These are phyloP conservation scores for Carcharodon carcharias DNA, from an alignment of 2,797 vertebrate species.

Conservation along the genomic window DNA sequence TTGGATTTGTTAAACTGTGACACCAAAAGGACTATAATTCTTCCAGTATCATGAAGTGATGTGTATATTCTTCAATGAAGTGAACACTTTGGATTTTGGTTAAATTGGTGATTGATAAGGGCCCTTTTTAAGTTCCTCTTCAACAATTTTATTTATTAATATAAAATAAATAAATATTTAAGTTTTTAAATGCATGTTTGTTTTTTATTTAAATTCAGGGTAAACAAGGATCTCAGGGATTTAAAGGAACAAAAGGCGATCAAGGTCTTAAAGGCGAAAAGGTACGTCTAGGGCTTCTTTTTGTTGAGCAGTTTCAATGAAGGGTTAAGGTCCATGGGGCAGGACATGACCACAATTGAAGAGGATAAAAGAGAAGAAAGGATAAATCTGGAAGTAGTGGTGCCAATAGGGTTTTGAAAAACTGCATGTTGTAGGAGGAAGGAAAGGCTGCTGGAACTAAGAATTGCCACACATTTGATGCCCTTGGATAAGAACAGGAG, in stretches of 20 bases:
- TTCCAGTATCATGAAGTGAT: background rate
- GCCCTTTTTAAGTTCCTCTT: background rate
- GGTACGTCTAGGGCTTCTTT: conserved; percentile 48
- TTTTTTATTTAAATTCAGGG: conserved; percentile 54
- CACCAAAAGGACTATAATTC: background rate
- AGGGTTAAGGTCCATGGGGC: background rate
- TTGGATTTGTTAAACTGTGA: background rate
- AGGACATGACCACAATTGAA: background rate
- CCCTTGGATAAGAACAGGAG: background rate
- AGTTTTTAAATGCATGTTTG: background rate
- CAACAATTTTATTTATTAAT: background rate
- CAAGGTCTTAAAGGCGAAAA: conserved; percentile 66
- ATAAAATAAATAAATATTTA: background rate
- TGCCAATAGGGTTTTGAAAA: background rate
- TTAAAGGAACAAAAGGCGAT: conserved; percentile 64
- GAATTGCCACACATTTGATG: background rate
- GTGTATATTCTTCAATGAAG: background rate
- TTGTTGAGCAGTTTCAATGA: background rate
- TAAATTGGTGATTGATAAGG: background rate
- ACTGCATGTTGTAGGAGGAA: background rate
- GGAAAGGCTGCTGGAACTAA: background rate
- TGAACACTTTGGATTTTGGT: background rate
- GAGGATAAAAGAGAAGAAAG: background rate
- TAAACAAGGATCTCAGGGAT: conserved; percentile 55
- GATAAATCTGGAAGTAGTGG: background rate